Base-by-base conservation (phyloP, 2,797 vertebrate species). In the Centropyge bicolor region DNA sequence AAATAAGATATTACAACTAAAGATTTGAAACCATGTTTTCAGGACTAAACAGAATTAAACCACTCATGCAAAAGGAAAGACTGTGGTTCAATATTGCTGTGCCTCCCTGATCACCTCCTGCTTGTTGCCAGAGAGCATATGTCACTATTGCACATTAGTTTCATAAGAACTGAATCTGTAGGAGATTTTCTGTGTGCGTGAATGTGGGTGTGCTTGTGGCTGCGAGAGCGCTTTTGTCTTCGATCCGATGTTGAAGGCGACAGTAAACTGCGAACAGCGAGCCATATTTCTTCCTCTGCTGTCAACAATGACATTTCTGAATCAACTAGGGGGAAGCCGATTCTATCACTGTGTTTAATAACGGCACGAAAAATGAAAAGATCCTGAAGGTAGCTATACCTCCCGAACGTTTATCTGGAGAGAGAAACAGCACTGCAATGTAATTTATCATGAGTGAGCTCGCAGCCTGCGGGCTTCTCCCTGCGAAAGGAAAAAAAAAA, bases 361-460 rank as follows among this genome's bases (percentile, higher is more conserved):
- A 95, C 87, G 70, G 91, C 83, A 80, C 24, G 74, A 93, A 93
- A 94, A 95, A 94, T 95, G 93, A 91, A 93, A 93, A 95, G 93
- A 94, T 94, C 91, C 93, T 89, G 90, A 92, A 93, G 90, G 91
- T 91, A 90, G 90, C 87, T 67, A 84, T 89, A 86, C 86, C 82
- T 93, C 91, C 89, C 91, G 86, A 93, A 91, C 76, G 85, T 92
- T 92, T 89, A 94, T 91, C 92, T 91, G 82, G 91, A 94, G 90
- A 91, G 90, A 80, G 85, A 92, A 86, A 93, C 91, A 89, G 85
- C 83, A 64, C 78, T 78, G 83, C 88, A 85, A 91, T 94, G 89
- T 87, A 90, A 93, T 94, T 94, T 92, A 91, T 90, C 71, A 76
- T 75, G 89, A 88, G 88, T 89, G 88, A 88, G 78, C 88, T 87